A percentile compares a stretch with the other conserved stretches of the same genome.
Conservation (phyloP, 2,797 vertebrate genomes). For the Pipistrellus kuhlii region DNA sequence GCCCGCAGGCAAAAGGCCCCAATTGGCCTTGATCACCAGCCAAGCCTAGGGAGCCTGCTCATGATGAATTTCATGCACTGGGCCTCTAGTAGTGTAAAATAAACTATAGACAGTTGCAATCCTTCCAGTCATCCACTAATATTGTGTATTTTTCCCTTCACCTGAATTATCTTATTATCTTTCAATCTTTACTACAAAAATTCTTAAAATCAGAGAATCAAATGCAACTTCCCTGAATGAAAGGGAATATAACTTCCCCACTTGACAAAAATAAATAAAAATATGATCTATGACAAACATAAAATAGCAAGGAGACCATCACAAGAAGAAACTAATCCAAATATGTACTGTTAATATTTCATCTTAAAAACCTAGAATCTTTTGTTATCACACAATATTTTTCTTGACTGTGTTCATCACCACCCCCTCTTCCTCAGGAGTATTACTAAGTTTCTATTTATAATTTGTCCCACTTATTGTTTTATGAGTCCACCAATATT, state of each 20-base stretch:
- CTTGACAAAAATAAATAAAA: not conserved
- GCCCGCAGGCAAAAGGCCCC: fast-evolving
- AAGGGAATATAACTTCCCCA: not conserved
- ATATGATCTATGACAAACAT: not conserved
- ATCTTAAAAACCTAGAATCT: not conserved
- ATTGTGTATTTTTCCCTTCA: not conserved
- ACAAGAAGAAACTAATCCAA: not conserved
- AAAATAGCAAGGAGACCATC: not conserved
- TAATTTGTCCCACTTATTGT: not conserved
- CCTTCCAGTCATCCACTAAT: not conserved
- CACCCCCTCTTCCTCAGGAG: too few relatives aligned
- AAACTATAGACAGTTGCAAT: not conserved
- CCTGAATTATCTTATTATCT: not conserved
- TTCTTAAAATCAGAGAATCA: not conserved
- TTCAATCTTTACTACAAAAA: not conserved
- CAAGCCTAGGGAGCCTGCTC: too few relatives aligned
- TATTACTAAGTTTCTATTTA: not conserved
- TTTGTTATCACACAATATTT: not conserved
- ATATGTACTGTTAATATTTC: not conserved
- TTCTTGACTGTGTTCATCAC: not conserved
- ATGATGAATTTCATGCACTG: too few relatives aligned
- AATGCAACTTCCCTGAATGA: not conserved
- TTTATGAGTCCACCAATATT: not conserved
- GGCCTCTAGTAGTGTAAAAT: not conserved
- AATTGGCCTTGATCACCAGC: too few relatives aligned